Percentiles rank a stretch among this genome's conserved stretches.
phyloP scores from a whole-genome alignment of 2,888 invertebrate genomes.

The Lutraria lutraria region DNA sequence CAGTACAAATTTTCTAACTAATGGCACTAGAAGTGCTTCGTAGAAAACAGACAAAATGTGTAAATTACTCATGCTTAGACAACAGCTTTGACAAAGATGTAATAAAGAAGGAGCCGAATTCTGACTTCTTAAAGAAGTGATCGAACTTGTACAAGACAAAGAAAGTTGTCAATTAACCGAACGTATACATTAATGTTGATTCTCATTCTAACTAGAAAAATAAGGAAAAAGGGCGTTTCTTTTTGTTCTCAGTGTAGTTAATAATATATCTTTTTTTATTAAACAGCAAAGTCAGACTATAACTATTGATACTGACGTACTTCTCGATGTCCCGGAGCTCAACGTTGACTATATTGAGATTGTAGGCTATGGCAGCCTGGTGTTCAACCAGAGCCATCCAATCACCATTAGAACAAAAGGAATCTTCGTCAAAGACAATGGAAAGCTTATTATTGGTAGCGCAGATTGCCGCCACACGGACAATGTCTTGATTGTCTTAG shows the following conservation, averaged over 20 bases:
- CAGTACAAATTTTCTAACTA: neutral
- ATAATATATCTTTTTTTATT: neutral
- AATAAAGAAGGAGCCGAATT: too few relatives aligned
- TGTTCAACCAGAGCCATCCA: constrained; percentile 46
- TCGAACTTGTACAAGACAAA: neutral
- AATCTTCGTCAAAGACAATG: constrained; percentile 48
- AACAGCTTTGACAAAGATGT: too few relatives aligned
- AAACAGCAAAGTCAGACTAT: constrained; percentile 29
- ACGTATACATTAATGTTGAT: neutral
- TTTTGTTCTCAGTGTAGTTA: neutral
- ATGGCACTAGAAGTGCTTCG: neutral
- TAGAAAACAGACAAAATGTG: neutral
- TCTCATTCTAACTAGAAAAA: neutral
- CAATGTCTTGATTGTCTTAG: constrained; percentile 48
- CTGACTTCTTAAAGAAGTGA: too few relatives aligned
- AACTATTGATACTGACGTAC: constrained; percentile 17
- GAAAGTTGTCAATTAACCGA: neutral
- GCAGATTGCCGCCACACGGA: constrained; percentile 44
- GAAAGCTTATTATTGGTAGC: constrained; percentile 56
- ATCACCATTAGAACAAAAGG: constrained; percentile 46
- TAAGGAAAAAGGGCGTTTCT: neutral
- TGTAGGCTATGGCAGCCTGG: constrained; percentile 37
- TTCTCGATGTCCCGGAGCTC: constrained; percentile 42
- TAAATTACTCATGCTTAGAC: neutral
- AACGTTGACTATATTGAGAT: constrained; percentile 52